Conservation (phyloP, 2,797 vertebrate species). For the Chaunax sp. region DNA sequence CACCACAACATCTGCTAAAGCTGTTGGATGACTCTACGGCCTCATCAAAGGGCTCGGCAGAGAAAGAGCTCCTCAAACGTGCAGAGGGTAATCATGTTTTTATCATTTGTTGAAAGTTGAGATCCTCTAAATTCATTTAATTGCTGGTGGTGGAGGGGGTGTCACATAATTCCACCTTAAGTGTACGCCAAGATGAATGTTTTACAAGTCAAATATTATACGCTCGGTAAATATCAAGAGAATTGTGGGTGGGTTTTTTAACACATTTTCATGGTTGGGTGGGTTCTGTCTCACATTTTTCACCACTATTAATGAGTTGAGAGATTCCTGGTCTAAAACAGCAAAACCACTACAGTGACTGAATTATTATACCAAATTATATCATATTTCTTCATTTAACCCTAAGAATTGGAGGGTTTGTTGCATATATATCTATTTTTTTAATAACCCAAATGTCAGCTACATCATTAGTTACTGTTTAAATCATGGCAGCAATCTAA, state of each 20-base stretch:
- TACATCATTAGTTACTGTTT: constrained; percentile 1
- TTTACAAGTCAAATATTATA: constrained; percentile 59
- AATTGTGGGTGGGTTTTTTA: constrained; percentile 21
- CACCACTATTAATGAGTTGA: constrained; percentile 54
- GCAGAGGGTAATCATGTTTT: constrained; percentile 75
- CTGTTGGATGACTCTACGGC: constrained; percentile 66
- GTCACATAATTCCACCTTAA: constrained; percentile 59
- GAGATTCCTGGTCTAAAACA: constrained; percentile 41
- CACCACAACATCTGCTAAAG: constrained; percentile 76
- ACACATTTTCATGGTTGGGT: constrained; percentile 40
- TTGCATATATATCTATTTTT: background rate
- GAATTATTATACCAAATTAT: constrained; percentile 26
- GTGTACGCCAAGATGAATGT: constrained; percentile 54
- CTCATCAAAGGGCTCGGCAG: constrained; percentile 74
- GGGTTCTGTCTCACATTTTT: constrained; percentile 60
- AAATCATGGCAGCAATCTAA: constrained; percentile 19
- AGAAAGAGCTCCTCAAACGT: constrained; percentile 56
- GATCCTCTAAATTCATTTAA: constrained; percentile 72
- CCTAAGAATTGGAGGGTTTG: constrained; percentile 7
- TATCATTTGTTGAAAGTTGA: constrained; percentile 73
- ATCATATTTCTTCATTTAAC: constrained; percentile 35
- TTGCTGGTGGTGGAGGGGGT: constrained; percentile 29
- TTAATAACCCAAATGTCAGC: background rate
- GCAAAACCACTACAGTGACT: constrained; percentile 31
- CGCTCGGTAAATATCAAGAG: constrained; percentile 44